A percentile compares a stretch with the other conserved stretches of the same genome.
Conservation (phyloP, 1,140 invertebrate species). For the Bombus pyrosoma region DNA sequence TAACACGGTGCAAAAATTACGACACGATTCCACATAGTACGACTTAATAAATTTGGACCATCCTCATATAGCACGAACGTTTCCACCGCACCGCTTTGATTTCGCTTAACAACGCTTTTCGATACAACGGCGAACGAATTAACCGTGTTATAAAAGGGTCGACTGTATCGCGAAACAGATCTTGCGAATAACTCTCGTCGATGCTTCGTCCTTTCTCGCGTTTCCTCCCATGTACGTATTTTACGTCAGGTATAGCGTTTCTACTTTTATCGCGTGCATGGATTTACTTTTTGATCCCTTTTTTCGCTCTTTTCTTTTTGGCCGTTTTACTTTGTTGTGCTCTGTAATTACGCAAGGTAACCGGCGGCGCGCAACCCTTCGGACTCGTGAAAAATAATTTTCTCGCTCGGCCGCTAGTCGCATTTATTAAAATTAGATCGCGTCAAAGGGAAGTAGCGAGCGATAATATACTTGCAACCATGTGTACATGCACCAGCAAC, state of each 20-base stretch:
- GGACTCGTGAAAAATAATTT: constrained; percentile 28
- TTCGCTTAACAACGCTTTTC: too few species aligned
- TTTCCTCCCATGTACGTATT: neutral
- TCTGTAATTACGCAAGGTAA: constrained; percentile 58
- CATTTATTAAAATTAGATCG: constrained; percentile 36
- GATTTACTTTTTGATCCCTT: neutral
- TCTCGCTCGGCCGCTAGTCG: neutral
- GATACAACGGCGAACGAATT: too few species aligned
- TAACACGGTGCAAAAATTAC: too few species aligned
- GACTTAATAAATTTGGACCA: too few species aligned
- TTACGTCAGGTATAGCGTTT: neutral
- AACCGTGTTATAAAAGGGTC: too few species aligned
- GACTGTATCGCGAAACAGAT: too few species aligned
- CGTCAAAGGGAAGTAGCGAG: constrained; percentile 4
- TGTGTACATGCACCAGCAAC: neutral
- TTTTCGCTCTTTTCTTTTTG: neutral
- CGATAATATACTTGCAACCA: constrained; percentile 8
- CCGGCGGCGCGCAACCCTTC: neutral
- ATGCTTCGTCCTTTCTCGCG: neutral
- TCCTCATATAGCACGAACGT: too few species aligned
- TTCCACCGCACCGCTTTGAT: too few species aligned
- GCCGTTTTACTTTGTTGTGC: neutral
- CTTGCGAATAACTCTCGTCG: neutral
- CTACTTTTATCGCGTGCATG: constrained; percentile 2
- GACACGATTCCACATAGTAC: too few species aligned